A percentile compares a stretch with the other conserved stretches of the same genome.
Conservation (phyloP, 2,888 invertebrate species). For the Nephrocerus scutellatus region DNA sequence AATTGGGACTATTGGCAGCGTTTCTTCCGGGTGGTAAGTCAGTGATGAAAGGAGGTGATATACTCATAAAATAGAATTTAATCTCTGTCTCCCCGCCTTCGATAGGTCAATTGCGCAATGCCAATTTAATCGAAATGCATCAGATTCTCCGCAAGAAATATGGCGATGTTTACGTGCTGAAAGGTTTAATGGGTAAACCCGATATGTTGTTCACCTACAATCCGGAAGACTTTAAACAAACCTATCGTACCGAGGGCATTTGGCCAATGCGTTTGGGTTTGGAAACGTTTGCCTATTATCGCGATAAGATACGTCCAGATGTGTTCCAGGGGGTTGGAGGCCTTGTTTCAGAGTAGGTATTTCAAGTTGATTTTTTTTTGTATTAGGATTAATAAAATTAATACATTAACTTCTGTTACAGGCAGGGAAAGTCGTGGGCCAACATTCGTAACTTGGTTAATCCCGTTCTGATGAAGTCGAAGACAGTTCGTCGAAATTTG, state of each 20-base stretch:
- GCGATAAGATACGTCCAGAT: conserved; percentile 41
- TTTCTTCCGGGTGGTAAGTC: conserved; percentile 37
- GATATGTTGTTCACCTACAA: conserved; percentile 49
- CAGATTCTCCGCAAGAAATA: conserved; percentile 31
- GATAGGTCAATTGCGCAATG: conserved; percentile 31
- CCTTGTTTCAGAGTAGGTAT: conserved; percentile 35
- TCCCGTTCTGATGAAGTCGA: conserved; percentile 38
- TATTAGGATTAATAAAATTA: conserved; percentile 31
- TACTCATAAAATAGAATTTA: neutral
- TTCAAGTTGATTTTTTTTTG: neutral
- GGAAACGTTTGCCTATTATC: conserved; percentile 46
- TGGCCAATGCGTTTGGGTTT: conserved; percentile 49
- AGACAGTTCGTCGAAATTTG: conserved; percentile 33
- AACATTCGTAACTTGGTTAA: conserved; percentile 55
- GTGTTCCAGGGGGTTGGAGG: conserved; percentile 41
- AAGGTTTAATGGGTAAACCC: conserved; percentile 40
- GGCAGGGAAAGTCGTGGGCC: conserved; percentile 62
- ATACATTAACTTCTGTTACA: conserved; percentile 29
- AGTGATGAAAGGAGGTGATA: neutral
- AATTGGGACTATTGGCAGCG: conserved; percentile 24
- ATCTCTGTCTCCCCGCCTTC: neutral
- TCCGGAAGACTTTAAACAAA: conserved; percentile 49
- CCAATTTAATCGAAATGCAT: conserved; percentile 32
- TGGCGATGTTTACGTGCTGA: conserved; percentile 48
- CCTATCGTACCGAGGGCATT: conserved; percentile 48